Conservation (phyloP, 2,113 vertebrate genomes). For the Zapornia atra region DNA sequence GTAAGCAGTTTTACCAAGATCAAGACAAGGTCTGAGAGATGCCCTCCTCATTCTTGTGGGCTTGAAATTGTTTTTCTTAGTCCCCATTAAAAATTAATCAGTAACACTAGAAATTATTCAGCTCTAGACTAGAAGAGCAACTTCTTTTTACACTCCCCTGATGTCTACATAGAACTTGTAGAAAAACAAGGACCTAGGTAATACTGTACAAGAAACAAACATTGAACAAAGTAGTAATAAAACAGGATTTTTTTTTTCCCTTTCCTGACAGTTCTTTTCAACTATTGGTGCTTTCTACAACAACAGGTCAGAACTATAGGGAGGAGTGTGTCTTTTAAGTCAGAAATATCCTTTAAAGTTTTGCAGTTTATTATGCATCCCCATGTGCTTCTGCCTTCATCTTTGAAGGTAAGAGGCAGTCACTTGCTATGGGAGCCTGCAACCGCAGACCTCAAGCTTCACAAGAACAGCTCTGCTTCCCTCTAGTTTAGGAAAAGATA, state of each 20-base stretch:
- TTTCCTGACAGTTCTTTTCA: background rate
- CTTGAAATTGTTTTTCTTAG: background rate
- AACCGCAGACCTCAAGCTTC: background rate
- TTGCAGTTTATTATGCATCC: background rate
- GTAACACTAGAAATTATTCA: background rate
- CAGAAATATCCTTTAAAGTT: background rate
- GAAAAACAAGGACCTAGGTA: background rate
- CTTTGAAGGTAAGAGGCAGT: background rate
- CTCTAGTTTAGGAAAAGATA: background rate
- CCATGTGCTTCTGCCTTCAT: background rate
- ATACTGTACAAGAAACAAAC: background rate
- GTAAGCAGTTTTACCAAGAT: conserved; percentile 58
- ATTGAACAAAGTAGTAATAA: background rate
- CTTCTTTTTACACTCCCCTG: background rate
- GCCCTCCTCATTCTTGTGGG: background rate
- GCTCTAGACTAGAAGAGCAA: background rate
- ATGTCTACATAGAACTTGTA: background rate
- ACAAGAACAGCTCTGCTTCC: background rate
- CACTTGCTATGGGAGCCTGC: background rate
- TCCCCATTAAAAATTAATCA: conserved; percentile 22
- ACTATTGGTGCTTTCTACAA: background rate
- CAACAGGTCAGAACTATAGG: background rate
- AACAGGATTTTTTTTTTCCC: background rate
- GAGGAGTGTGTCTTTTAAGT: background rate
- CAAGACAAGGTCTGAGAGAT: conserved; percentile 35